These are phyloP conservation scores for Nephrotoma flavescens DNA, from an alignment of 2,888 invertebrate species.

Conservation along the genomic window DNA sequence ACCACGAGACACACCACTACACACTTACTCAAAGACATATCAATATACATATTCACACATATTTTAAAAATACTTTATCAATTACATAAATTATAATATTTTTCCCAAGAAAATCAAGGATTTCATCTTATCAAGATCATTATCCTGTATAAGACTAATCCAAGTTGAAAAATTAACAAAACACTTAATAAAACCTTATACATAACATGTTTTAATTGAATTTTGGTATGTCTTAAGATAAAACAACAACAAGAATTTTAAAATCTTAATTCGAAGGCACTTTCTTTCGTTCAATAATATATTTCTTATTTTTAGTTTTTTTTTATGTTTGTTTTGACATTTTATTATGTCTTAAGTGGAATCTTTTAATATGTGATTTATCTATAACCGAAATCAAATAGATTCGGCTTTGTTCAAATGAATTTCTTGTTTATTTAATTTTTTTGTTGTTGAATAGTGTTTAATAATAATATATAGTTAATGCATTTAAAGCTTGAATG, in stretches of 20 bases:
- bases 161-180: not conserved
- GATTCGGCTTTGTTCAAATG: not conserved
- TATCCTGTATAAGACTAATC: not conserved
- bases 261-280: not conserved
- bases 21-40: too few species aligned
- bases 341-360: not conserved
- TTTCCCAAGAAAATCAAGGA: not conserved
- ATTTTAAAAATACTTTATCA: too few species aligned
- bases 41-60: too few species aligned
- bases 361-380: not conserved
- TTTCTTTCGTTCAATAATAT: not conserved
- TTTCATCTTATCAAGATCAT: not conserved
- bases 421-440: not conserved
- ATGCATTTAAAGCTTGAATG: not conserved
- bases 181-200: not conserved
- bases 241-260: not conserved
- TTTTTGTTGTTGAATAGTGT: not conserved
- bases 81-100: not conserved
- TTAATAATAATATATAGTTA: not conserved
- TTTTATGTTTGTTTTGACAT: not conserved
- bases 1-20: too few species aligned
- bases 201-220: not conserved
- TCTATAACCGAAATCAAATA: not conserved
- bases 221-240: not conserved
- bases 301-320: not conserved